Evolutionary conservation across 1,140 invertebrate genomes (phyloP), one percentile per base, ranked within the genome.

Genomic region (Euura lappo): DNA sequence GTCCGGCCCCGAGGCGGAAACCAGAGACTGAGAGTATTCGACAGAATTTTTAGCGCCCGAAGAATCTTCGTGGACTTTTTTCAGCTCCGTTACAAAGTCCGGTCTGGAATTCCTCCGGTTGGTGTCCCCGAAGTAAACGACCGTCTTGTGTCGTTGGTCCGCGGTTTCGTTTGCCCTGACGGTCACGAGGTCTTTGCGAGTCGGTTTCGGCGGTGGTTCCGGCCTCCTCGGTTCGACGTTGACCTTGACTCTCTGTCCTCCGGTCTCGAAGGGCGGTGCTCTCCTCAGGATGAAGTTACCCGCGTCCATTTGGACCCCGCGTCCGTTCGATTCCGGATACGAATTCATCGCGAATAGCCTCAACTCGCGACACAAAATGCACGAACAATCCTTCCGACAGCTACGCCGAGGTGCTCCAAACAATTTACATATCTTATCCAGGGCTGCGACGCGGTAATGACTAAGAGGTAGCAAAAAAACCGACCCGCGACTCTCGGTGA

Each of bases 41-140:
- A 83, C 8, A 85, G 74, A 75, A 71, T 13, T 66, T 46, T 43
- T 67, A 44, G 42, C 47, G 69, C 46, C 46, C 10, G 45, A 28
- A 8, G n/a, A 13, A 85, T 86, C 69, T 42, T 79, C 77, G 66
- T 74, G 51, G 8, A 67, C 70, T n/a, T 79, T 78, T 73, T 83
- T 80, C 60, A 78, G 79, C 68, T 76, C 75, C 71, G 80, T 79
- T 11, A 73, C 70, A 72, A 85, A 82, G 76, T 84, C 72, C 3
- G 3, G 10, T 3, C 81, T 86, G 65, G 88, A 87, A 74, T 88
- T 89, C 4, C 88, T 81, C 44, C 89, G 88, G 60, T 91, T 90
- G 1, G 91, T 91, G 80, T 93, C 92, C 4, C 92, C 92, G 74
- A 93, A 93, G 79, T 93, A 93, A 73, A 93, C 92, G 65, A 93